Percentiles rank a stretch among this genome's conserved stretches.
These are phyloP conservation scores for Beris chalybata DNA, from an alignment of 2,888 invertebrate species.

Conservation along the genomic window DNA sequence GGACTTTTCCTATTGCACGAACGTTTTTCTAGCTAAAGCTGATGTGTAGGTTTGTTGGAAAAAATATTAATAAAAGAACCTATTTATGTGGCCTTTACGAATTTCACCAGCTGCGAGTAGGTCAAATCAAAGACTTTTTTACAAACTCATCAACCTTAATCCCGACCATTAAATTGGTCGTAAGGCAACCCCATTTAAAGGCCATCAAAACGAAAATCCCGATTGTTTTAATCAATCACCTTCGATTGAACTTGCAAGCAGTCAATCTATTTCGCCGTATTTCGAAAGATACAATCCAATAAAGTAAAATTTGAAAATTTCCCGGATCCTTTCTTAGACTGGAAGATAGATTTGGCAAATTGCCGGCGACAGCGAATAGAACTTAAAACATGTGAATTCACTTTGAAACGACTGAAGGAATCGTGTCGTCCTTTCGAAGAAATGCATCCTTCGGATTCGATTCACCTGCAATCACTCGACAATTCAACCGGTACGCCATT, in stretches of 20 bases:
- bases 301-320: neutral
- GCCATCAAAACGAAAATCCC: too few species aligned
- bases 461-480: constrained; percentile 35
- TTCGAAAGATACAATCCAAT: neutral
- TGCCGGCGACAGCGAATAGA: constrained; percentile 29
- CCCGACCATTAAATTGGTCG: too few species aligned
- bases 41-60: too few species aligned
- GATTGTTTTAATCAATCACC: too few species aligned
- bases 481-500: constrained; percentile 8
- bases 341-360: constrained; percentile 13
- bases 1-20: too few species aligned
- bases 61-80: too few species aligned
- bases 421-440: constrained; percentile 26
- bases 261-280: neutral
- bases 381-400: constrained; percentile 35
- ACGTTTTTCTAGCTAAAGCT: too few species aligned
- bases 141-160: too few species aligned
- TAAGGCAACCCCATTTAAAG: too few species aligned
- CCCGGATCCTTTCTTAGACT: neutral
- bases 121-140: too few species aligned
- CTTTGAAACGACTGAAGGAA: constrained; percentile 31
- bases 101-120: too few species aligned
- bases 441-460: constrained; percentile 30
- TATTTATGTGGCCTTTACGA: too few species aligned
- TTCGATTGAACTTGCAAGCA: neutral